Base-by-base conservation (phyloP, 2,888 invertebrate species). In the Tiliacea citrago region DNA sequence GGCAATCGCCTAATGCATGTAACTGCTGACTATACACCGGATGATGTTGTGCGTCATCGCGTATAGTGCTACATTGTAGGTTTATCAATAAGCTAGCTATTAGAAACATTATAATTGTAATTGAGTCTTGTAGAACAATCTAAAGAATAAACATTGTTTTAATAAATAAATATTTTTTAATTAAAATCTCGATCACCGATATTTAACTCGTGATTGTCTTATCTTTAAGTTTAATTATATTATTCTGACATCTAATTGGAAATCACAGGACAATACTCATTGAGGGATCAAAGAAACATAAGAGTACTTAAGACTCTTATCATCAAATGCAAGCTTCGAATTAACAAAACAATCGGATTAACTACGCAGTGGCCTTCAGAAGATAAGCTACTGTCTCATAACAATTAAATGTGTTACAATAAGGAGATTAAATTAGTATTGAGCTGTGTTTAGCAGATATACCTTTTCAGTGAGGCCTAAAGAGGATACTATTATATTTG, bases 331-430 rank as follows among this genome's bases (percentile, higher is more conserved):
- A 75, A 75, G 79, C 60, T 68, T 65, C 29, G n/a, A 65, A 45
- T 65, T 35, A 61, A 57, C 42, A 7, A 79, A 55, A 29, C 13
- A 79, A 69, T 79, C 49, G 57, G 62, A 70, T 80, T 75, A 60
- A 13, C 57, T 58, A 61, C 51, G 12, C 6, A 35, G 45, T 53
- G 57, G 53, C 24, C 49, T 18, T 24, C 47, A 13, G n/a, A 49
- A 35, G 69, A 75, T 62, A 69, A 42, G 24, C 39, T 42, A 42
- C 1, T 10, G n/a, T 24, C n/a, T 24, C 21, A 49, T 35, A n/a
- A 49, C 42, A 61, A 49, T 53, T 13, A 13, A 51, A 21, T 57
- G 42, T 57, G 45, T 51, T 13, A 51, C 68, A 58, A 45, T 58
- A 42, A 16, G 16, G 5, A 51, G 73, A 61, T 60, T 72, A 35